Percentiles rank a stretch among this genome's conserved stretches.
phyloP scores from a whole-genome alignment of 1,140 invertebrate species.

The Muscidifurax raptorellus region DNA sequence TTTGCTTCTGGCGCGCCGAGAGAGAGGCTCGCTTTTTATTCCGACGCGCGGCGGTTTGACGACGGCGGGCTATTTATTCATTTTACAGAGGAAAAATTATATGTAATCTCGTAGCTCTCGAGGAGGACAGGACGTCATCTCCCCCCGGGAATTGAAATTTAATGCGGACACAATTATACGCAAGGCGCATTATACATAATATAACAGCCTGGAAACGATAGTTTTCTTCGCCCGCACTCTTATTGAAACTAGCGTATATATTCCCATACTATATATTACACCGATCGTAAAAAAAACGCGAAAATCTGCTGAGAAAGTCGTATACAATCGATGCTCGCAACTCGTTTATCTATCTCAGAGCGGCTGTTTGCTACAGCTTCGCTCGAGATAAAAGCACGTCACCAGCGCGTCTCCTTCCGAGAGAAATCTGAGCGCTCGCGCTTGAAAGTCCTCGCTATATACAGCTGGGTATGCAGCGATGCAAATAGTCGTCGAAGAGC shows the following conservation, averaged over 20 bases:
- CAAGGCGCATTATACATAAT: background rate
- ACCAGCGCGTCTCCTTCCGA: background rate
- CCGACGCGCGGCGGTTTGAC: background rate
- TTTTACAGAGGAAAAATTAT: background rate
- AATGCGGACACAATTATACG: background rate
- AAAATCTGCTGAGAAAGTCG: background rate
- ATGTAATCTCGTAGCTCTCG: background rate
- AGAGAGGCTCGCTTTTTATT: background rate
- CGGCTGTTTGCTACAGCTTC: background rate
- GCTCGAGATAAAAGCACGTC: conserved; percentile 25
- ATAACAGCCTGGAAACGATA: too few species aligned
- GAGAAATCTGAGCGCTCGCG: conserved; percentile 9
- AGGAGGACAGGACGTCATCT: too few species aligned
- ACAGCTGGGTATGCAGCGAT: too few species aligned
- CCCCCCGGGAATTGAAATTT: background rate
- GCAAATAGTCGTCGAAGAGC: background rate
- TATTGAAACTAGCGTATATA: too few species aligned
- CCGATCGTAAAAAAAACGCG: too few species aligned
- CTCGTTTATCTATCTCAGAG: background rate
- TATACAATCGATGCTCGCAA: too few species aligned
- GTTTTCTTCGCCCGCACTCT: too few species aligned
- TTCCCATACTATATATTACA: too few species aligned
- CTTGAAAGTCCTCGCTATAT: background rate
- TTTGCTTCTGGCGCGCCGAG: background rate
- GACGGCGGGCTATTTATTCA: background rate